These are phyloP conservation scores for Megaptera novaeangliae DNA, from an alignment of 2,113 vertebrate genomes.

Conservation along the genomic window DNA sequence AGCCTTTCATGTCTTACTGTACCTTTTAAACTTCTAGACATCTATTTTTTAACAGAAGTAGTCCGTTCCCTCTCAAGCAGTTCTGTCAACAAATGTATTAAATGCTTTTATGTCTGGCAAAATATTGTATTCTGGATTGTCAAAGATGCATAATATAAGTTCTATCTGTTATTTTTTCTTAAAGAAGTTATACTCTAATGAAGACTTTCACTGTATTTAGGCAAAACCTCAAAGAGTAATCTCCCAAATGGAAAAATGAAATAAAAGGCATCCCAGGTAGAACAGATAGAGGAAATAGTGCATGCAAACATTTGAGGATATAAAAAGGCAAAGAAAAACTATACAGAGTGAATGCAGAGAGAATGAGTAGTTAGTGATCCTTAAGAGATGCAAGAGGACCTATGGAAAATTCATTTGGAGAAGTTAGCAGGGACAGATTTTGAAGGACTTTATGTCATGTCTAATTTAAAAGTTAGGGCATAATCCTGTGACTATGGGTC, in stretches of 20 bases:
- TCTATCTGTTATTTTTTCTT: neutral
- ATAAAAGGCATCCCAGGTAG: neutral
- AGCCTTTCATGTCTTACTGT: neutral
- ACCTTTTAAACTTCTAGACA: neutral
- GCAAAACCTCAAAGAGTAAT: neutral
- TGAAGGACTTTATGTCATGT: neutral
- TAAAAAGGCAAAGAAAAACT: neutral
- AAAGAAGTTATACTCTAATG: neutral
- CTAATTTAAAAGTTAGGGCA: neutral
- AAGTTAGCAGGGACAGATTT: neutral
- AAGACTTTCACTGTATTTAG: neutral
- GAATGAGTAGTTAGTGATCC: neutral
- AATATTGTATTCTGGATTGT: neutral
- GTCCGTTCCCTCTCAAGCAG: accelerated
- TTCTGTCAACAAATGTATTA: neutral
- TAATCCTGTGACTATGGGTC: neutral
- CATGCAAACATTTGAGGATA: neutral
- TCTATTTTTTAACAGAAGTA: neutral
- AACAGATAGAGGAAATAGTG: neutral
- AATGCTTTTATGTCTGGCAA: neutral
- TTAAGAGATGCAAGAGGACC: accelerated
- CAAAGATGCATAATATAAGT: neutral
- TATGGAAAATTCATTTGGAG: neutral
- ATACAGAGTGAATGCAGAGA: neutral
- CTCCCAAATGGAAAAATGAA: neutral